Evolutionary conservation across 2,113 vertebrate genomes (phyloP).

Genomic region (Crotophaga sulcirostris): DNA sequence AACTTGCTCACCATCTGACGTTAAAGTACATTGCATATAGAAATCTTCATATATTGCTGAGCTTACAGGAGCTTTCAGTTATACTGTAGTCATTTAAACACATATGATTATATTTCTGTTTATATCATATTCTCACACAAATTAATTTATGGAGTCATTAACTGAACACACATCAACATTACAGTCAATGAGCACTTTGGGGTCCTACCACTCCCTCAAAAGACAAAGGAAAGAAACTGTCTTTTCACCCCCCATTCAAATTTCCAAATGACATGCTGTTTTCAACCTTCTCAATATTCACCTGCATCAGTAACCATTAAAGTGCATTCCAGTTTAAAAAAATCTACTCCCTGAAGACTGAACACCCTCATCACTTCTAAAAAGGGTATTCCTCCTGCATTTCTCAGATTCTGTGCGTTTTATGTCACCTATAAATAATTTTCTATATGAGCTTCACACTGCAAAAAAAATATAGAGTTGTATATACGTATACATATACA

Average conservation of each 20-base stretch:
- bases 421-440: not conserved
- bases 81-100: not conserved
- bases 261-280: not conserved
- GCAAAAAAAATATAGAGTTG: not conserved
- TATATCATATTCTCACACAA: not conserved
- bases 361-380: not conserved
- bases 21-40: not conserved
- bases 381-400: not conserved
- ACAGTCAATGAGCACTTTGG: not conserved
- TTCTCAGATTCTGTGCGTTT: not conserved
- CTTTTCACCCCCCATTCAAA: not conserved
- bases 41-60: not conserved
- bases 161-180: not conserved
- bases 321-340: not conserved
- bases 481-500: not conserved
- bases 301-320: not conserved
- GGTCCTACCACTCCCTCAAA: not conserved
- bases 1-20: not conserved
- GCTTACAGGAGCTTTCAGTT: not conserved
- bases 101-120: not conserved
- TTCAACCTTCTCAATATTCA: not conserved
- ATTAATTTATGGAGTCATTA: not conserved
- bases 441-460: not conserved
- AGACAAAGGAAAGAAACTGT: not conserved
- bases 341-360: not conserved